Conservation (phyloP, 2,113 vertebrate genomes). For the Caracal caracal region DNA sequence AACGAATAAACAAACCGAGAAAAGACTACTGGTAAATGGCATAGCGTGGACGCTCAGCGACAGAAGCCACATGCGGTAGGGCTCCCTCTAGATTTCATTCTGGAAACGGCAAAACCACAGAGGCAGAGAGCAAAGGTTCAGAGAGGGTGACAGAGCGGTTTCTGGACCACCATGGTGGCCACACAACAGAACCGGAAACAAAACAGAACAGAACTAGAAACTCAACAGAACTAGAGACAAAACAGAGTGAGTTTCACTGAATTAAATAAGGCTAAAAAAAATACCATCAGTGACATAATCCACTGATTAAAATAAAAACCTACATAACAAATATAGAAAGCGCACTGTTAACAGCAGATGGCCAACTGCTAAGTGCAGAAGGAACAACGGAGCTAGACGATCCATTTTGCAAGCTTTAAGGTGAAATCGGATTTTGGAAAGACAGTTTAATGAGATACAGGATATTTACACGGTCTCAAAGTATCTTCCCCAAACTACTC, state of each 20-base stretch:
- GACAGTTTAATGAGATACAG: not conserved
- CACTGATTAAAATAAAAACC: not conserved
- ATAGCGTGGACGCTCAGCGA: not conserved
- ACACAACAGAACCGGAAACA: not conserved
- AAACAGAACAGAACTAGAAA: not conserved
- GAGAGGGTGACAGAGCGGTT: not conserved
- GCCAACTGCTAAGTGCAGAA: not conserved
- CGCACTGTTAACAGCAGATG: accelerated
- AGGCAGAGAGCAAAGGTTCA: not conserved
- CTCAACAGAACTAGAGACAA: not conserved
- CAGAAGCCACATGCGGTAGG: not conserved
- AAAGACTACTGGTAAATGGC: not conserved
- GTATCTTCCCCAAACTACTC: not conserved
- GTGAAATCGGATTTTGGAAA: not conserved
- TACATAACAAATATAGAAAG: not conserved
- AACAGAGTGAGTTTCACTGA: not conserved
- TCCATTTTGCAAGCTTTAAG: not conserved
- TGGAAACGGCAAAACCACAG: not conserved
- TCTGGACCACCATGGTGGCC: not conserved
- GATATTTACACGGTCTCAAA: not conserved
- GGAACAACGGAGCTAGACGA: not conserved
- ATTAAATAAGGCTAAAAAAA: not conserved
- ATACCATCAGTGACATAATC: not conserved
- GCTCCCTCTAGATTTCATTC: not conserved
- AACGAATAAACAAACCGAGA: not conserved